Evolutionary conservation across 2,888 invertebrate species (phyloP).

Genomic region (Ectemnius cavifrons): DNA sequence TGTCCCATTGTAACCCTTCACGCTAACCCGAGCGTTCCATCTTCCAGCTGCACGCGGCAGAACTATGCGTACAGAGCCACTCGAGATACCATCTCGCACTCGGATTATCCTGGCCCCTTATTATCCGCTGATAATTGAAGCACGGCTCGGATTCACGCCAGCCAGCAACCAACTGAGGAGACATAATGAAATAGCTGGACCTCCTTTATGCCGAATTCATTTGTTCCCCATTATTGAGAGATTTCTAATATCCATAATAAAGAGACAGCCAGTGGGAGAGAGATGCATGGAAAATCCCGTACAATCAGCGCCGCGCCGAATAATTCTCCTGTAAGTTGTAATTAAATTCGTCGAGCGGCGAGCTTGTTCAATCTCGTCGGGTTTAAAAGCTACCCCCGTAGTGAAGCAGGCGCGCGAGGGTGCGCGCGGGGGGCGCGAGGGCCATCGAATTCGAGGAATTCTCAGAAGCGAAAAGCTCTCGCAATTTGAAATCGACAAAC

Average conservation of each 20-base stretch:
- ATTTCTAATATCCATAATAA: too few relatives aligned
- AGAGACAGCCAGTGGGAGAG: too few relatives aligned
- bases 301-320: too few relatives aligned
- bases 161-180: background rate
- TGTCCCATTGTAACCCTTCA: slow-evolving; percentile 3
- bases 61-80: slow-evolving; percentile 7
- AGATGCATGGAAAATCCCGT: too few relatives aligned
- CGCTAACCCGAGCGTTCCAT: slow-evolving; percentile 11
- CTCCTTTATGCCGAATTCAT: background rate
- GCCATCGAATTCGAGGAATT: slow-evolving; percentile 6
- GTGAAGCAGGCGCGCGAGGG: too few relatives aligned
- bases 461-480: slow-evolving; percentile 14
- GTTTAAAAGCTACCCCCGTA: background rate
- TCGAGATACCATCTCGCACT: slow-evolving; percentile 1
- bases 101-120: slow-evolving; percentile 36
- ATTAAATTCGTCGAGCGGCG: slow-evolving; percentile 23
- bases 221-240: too few relatives aligned
- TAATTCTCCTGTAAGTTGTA: background rate
- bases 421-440: too few relatives aligned
- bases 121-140: slow-evolving; percentile 34
- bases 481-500: slow-evolving; percentile 41
- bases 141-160: slow-evolving; percentile 4
- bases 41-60: background rate
- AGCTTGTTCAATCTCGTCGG: slow-evolving; percentile 7
- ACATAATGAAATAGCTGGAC: slow-evolving; percentile 28